Conservation (phyloP, 2,797 vertebrate species). For the Syncerus caffer region DNA sequence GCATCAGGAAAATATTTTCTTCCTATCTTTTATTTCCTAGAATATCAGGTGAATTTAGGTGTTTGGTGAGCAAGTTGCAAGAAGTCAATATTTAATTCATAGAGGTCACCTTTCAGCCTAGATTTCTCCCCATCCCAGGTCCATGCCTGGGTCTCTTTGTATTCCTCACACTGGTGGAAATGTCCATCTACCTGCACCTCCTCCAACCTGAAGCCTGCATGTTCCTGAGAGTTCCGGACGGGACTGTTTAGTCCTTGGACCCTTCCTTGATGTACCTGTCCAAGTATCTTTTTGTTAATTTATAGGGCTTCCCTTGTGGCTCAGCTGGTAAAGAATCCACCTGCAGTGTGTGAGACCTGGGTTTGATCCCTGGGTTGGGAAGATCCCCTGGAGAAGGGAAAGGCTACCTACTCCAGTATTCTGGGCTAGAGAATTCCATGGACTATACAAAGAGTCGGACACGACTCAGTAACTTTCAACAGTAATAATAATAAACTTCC, state of each 20-base stretch:
- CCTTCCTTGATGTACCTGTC: not conserved
- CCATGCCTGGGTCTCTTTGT: not conserved
- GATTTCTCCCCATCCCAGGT: not conserved
- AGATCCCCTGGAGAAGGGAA: not conserved
- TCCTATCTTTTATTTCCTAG: not conserved
- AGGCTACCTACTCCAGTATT: not conserved
- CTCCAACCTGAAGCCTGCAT: not conserved
- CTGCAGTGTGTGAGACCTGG: not conserved
- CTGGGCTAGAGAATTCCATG: not conserved
- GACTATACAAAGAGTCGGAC: not conserved
- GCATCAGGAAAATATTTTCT: not conserved
- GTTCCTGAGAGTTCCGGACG: not conserved
- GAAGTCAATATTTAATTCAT: not conserved
- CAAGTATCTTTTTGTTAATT: not conserved
- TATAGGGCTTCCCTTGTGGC: not conserved
- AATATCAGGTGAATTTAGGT: not conserved
- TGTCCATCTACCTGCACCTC: not conserved
- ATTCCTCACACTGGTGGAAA: not conserved
- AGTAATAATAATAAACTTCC: not conserved
- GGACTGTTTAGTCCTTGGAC: not conserved
- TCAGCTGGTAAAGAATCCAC: not conserved
- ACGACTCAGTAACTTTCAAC: not conserved
- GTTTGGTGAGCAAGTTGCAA: not conserved
- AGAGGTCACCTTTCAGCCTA: not conserved
- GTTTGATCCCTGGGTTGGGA: not conserved